Evolutionary conservation across 92 coral and sea anemone genomes (phyloP), one percentile per base, ranked within the genome.

Genomic region (Chrysogorgia sp.): DNA sequence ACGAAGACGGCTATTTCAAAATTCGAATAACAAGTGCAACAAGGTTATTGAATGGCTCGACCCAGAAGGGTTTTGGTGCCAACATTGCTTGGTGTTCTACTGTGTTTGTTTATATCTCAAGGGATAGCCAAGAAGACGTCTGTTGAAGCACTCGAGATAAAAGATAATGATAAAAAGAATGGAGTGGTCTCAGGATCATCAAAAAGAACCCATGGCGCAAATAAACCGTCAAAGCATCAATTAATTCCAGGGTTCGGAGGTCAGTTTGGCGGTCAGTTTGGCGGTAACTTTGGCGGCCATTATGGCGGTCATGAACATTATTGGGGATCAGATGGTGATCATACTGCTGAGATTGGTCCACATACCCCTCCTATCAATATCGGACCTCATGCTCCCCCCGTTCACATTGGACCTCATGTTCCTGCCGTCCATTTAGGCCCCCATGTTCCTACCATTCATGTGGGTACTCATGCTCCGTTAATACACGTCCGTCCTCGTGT

Each of bases 371-470:
- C 99, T n/a, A 92, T 96, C 56, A 91, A 96, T 76, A 96, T 96
- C 49, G 99, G 99, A 26, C 99, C 99, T 29, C 92, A 96, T 76
- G 99, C 99, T 43, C 99, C 99, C 52, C 99, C 99, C 14, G 99
- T 96, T 56, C 99, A 96, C 65, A 92, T 96, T 64, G 97, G 91
- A 28, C 96, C 99, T 0, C 99, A 96, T 71, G 99, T 96, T 8
- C 99, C 99, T 0, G 96, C 99, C 10, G 89, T 96, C 19, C 99
- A 96, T 79, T 85, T 96, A 41, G 90, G 99, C 69, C 99, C 99
- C 26, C 72, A 96, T 74, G 90, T 96, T 33, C 99, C 99, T 37
- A 96, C 96, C 67, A 92, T 96, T 68, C 99, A 96, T 76, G 92
- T 92, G 40, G 99, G 99, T n/a, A 96, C 99, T 33, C 92, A 92